Percentiles rank a stretch among this genome's conserved stretches.
Conservation (phyloP, 2,888 invertebrate species). For the Sarcophaga variegata region DNA sequence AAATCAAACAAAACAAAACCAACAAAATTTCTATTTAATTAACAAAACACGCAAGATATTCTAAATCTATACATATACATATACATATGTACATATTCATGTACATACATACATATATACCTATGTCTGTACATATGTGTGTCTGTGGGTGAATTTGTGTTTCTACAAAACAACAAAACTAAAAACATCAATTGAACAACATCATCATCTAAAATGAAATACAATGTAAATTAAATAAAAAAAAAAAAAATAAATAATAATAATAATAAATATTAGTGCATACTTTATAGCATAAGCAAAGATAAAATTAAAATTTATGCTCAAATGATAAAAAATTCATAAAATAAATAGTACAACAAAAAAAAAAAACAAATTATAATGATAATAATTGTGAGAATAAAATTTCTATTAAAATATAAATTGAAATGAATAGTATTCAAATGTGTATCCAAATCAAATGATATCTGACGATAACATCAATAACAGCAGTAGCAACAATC, state of each 20-base stretch:
- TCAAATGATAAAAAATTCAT: background rate
- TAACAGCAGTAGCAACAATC: background rate
- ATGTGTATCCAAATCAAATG: background rate
- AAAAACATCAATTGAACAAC: constrained; percentile 3
- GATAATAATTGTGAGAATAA: background rate
- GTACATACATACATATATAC: background rate
- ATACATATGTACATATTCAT: background rate
- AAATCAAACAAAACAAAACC: background rate
- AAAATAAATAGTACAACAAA: background rate
- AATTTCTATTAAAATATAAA: background rate
- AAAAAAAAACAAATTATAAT: background rate
- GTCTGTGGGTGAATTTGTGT: background rate
- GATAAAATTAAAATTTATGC: background rate
- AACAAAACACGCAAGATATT: constrained; percentile 36
- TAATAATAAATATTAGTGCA: no score
- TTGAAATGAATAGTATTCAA: background rate
- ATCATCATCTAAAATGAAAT: background rate
- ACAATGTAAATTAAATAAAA: background rate
- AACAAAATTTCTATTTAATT: constrained; percentile 37
- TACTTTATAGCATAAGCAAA: no score
- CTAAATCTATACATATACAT: background rate
- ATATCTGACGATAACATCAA: background rate
- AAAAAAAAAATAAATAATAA: background rate
- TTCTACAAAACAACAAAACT: background rate
- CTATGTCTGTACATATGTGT: background rate